Conservation (phyloP, 2,113 vertebrate genomes). For the Coracopsis vasa region DNA sequence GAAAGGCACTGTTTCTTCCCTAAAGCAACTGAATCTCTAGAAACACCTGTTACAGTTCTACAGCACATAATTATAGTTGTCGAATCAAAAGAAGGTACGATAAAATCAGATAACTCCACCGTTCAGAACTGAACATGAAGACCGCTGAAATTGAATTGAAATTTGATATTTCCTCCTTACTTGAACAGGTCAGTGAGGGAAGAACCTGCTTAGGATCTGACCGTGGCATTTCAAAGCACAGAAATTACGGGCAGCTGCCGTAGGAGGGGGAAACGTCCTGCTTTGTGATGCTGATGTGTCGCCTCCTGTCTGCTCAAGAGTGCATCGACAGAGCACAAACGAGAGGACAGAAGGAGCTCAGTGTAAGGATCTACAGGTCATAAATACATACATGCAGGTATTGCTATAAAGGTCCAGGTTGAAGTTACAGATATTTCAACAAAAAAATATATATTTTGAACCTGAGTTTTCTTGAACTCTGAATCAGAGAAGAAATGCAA, state of each 20-base stretch:
- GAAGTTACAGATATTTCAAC: background rate
- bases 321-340: accelerated
- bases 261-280: background rate
- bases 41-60: constrained; percentile 18
- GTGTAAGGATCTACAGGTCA: background rate
- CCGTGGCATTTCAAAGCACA: background rate
- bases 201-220: background rate
- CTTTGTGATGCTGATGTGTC: background rate
- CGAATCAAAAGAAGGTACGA: background rate
- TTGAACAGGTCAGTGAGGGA: background rate
- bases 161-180: background rate
- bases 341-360: background rate
- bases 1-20: background rate
- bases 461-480: background rate
- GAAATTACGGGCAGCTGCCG: background rate
- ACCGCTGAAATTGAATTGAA: background rate
- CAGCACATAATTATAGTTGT: background rate
- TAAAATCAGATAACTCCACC: background rate
- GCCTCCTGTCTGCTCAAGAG: background rate
- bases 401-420: background rate
- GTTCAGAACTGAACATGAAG: background rate
- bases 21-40: background rate
- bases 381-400: background rate
- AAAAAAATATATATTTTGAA: background rate
- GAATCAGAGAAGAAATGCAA: background rate